These are phyloP conservation scores for Silurus meridionalis DNA, from an alignment of 2,113 vertebrate species.

Conservation along the genomic window DNA sequence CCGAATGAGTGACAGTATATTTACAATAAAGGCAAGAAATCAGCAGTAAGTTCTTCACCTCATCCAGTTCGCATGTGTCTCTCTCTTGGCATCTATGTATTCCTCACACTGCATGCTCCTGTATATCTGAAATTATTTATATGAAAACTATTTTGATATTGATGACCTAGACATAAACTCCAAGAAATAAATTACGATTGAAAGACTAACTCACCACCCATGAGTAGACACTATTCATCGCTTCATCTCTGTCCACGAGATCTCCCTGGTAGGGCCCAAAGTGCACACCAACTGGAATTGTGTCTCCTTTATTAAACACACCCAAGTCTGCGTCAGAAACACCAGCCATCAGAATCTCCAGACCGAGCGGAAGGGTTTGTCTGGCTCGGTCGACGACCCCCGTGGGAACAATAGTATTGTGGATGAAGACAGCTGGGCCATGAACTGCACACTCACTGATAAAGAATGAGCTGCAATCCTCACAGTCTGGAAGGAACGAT, in stretches of 20 bases:
- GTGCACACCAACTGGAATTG: constrained; percentile 58
- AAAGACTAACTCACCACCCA: constrained; percentile 64
- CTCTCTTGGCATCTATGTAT: constrained; percentile 66
- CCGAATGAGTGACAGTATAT: too few relatives aligned
- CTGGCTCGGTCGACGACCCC: constrained; percentile 14
- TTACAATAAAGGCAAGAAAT: neutral
- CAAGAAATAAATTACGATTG: neutral
- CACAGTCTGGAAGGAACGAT: constrained; percentile 59
- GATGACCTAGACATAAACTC: neutral
- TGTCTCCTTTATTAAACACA: constrained; percentile 63
- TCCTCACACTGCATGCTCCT: constrained; percentile 60
- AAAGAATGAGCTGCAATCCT: constrained; percentile 65
- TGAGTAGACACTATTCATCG: constrained; percentile 66
- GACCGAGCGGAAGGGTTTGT: constrained; percentile 11
- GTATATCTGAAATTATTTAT: constrained; percentile 56
- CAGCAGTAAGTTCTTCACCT: constrained; percentile 55
- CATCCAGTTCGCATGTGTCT: constrained; percentile 68
- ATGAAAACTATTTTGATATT: neutral
- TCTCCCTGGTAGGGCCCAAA: constrained; percentile 69
- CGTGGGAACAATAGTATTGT: constrained; percentile 51
- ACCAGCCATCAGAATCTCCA: neutral
- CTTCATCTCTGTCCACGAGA: constrained; percentile 60
- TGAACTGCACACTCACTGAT: constrained; percentile 61
- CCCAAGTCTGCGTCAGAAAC: constrained; percentile 61
- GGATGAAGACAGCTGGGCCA: constrained; percentile 57